Evolutionary conservation across 2,797 vertebrate genomes (phyloP).

Genomic region (Sciurus vulgaris): DNA sequence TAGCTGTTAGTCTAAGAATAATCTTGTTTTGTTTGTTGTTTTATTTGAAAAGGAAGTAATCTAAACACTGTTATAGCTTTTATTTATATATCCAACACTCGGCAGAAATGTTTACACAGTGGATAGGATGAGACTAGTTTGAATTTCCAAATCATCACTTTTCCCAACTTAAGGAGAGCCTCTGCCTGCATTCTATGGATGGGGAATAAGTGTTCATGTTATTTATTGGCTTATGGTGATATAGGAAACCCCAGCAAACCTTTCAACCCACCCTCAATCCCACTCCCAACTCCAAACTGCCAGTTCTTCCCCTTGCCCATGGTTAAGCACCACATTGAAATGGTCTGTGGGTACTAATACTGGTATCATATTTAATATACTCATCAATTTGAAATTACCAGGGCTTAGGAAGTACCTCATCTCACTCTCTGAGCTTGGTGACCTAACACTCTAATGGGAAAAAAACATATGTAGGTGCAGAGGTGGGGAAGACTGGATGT

Average conservation of each 20-base stretch:
- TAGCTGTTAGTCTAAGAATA: slow-evolving; percentile 44
- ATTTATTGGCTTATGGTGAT: background rate
- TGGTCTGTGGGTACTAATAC: background rate
- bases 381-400: background rate
- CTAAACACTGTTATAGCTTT: background rate
- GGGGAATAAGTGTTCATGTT: background rate
- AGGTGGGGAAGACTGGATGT: background rate
- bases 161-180: background rate
- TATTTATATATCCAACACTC: background rate
- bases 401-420: background rate
- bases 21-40: background rate
- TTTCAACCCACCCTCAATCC: background rate
- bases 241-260: slow-evolving; percentile 10
- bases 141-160: slow-evolving; percentile 31
- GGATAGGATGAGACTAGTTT: background rate
- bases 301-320: background rate
- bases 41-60: slow-evolving; percentile 49
- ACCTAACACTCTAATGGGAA: background rate
- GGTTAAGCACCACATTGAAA: background rate
- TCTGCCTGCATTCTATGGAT: background rate
- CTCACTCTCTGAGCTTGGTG: background rate
- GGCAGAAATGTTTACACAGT: slow-evolving; percentile 14
- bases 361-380: background rate
- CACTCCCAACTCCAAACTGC: background rate
- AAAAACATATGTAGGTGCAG: background rate